Evolutionary conservation across 2,888 invertebrate species (phyloP).

Genomic region (Xestobium rufovillosum): DNA sequence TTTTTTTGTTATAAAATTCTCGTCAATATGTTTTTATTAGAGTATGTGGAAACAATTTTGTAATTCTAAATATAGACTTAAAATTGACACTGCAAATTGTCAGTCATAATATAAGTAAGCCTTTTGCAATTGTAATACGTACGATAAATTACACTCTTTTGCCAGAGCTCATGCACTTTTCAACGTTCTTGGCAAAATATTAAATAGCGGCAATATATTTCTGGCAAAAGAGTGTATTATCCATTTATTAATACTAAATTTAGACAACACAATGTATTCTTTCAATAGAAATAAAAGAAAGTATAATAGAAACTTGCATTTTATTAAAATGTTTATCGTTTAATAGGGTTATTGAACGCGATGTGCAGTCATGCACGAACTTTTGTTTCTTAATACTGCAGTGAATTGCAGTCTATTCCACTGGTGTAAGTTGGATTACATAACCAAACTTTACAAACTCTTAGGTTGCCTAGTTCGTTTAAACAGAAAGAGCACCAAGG

Average conservation of each 20-base stretch:
- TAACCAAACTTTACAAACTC: too few species aligned
- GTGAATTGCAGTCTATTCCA: too few species aligned
- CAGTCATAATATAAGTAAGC: constrained; percentile 40
- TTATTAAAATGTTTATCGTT: not conserved
- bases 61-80: constrained; percentile 41
- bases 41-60: constrained; percentile 35
- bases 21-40: constrained; percentile 39
- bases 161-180: constrained; percentile 33
- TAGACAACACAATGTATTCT: constrained; percentile 46
- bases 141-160: constrained; percentile 31
- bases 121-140: constrained; percentile 43
- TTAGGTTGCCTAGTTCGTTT: too few species aligned
- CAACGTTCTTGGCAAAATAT: constrained; percentile 39
- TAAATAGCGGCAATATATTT: too few species aligned
- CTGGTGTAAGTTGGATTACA: too few species aligned
- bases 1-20: constrained; percentile 30
- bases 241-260: constrained; percentile 44
- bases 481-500: too few species aligned
- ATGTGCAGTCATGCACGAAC: too few species aligned
- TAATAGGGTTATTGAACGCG: constrained; percentile 1
- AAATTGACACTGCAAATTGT: constrained; percentile 2
- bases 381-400: too few species aligned
- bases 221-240: constrained; percentile 19
- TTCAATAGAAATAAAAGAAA: constrained; percentile 43
- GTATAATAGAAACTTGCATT: constrained; percentile 26